A percentile compares a stretch with the other conserved stretches of the same genome.
phyloP scores from a whole-genome alignment of 2,797 vertebrate species.

The Myripristis jacobus region DNA sequence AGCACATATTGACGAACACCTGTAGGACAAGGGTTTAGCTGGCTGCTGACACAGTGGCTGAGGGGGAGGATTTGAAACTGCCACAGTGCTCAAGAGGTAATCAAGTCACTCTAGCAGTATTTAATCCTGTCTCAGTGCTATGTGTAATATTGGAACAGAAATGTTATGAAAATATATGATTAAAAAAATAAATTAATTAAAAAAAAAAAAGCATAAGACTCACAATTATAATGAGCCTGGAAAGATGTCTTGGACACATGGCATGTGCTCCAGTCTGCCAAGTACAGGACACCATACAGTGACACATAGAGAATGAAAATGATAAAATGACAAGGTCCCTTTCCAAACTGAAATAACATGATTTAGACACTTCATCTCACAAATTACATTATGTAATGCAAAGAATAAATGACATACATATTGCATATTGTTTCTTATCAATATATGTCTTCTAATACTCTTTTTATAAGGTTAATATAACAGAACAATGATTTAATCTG shows the following conservation, averaged over 20 bases:
- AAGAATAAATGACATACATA: not conserved
- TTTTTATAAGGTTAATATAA: not conserved
- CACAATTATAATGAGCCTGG: too few species aligned
- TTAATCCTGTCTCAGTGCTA: not conserved
- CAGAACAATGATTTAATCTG: not conserved
- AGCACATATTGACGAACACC: slow-evolving; percentile 70
- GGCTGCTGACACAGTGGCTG: slow-evolving; percentile 46
- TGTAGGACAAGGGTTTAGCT: slow-evolving; percentile 51
- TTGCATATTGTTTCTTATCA: not conserved
- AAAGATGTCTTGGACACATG: not conserved
- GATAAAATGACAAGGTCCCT: not conserved
- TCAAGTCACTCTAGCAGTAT: slow-evolving; percentile 4
- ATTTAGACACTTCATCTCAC: not conserved
- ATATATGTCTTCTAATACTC: not conserved
- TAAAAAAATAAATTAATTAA: too few species aligned
- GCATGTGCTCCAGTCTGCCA: not conserved
- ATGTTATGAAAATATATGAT: too few species aligned
- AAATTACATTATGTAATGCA: not conserved
- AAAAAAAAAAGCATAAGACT: too few species aligned
- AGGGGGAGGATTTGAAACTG: slow-evolving; percentile 38
- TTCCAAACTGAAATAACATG: not conserved
- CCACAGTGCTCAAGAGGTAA: slow-evolving; percentile 26
- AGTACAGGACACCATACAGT: too few species aligned
- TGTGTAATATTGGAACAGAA: too few species aligned
- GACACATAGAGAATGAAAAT: not conserved